A percentile compares a stretch with the other conserved stretches of the same genome.
Conservation (phyloP, 2,888 invertebrate species). For the Biston stratarius region DNA sequence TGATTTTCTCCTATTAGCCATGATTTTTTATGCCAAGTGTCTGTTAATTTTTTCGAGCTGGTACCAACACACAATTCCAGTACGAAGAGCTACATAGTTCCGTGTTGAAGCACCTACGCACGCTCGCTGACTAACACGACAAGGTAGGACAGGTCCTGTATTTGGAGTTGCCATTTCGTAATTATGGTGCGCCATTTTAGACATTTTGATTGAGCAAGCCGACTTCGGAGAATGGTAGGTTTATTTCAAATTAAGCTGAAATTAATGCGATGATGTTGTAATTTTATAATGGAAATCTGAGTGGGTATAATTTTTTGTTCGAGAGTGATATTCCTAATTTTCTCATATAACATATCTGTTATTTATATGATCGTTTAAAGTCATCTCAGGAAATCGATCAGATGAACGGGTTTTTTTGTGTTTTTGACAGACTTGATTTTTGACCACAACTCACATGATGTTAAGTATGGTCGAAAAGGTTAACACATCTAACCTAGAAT, state of each 20-base stretch:
- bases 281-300: slow-evolving; percentile 24
- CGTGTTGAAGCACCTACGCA: slow-evolving; percentile 32
- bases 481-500: no score
- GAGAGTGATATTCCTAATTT: neutral
- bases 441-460: no score
- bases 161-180: slow-evolving; percentile 41
- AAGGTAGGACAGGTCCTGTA: slow-evolving; percentile 41
- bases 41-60: neutral
- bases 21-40: neutral
- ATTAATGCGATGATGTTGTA: slow-evolving; percentile 18
- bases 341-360: no score
- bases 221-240: slow-evolving; percentile 20
- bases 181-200: slow-evolving; percentile 40
- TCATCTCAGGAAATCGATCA: no score
- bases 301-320: slow-evolving; percentile 13
- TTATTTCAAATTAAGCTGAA: slow-evolving; percentile 10
- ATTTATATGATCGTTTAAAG: no score
- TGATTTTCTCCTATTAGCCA: no score
- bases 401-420: no score
- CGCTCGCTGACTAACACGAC: slow-evolving; percentile 25
- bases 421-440: no score
- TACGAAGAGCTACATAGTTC: slow-evolving; percentile 10
- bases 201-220: slow-evolving; percentile 37
- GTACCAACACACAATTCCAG: no score
- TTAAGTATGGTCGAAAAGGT: no score